Conservation (phyloP, 2,113 vertebrate species). For the Gavia stellata region DNA sequence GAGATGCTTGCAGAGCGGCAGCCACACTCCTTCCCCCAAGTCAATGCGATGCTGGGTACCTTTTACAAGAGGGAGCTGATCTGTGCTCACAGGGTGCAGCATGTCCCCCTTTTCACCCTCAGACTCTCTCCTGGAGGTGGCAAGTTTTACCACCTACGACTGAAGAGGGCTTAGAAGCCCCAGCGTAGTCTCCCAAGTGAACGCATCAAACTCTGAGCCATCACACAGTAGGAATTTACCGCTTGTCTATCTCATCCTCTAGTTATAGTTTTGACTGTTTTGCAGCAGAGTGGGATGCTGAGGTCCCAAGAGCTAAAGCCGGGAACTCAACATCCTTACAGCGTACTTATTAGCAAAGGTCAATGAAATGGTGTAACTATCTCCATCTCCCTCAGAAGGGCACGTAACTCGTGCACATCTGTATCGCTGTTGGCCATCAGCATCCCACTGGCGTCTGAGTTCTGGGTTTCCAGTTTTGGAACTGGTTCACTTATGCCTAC, state of each 20-base stretch:
- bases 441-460: background rate
- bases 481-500: background rate
- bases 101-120: background rate
- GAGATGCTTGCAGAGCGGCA: background rate
- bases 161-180: background rate
- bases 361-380: accelerated
- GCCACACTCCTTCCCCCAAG: background rate
- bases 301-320: background rate
- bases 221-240: background rate
- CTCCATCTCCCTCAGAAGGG: background rate
- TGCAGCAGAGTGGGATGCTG: background rate
- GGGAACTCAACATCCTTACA: background rate
- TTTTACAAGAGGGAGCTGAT: background rate
- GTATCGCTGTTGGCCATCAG: background rate
- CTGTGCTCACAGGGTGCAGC: no score
- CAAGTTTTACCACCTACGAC: background rate
- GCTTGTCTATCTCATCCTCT: accelerated
- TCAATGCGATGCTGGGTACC: accelerated
- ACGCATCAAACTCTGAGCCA: background rate
- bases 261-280: background rate
- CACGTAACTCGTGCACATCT: accelerated
- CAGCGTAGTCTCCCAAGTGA: accelerated
- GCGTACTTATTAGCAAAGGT: background rate
- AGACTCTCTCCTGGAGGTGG: background rate
- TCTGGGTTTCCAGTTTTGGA: background rate